Evolutionary conservation across 1,140 invertebrate genomes (phyloP), one percentile per base, ranked within the genome.

Genomic region (Whitmania pigra): DNA sequence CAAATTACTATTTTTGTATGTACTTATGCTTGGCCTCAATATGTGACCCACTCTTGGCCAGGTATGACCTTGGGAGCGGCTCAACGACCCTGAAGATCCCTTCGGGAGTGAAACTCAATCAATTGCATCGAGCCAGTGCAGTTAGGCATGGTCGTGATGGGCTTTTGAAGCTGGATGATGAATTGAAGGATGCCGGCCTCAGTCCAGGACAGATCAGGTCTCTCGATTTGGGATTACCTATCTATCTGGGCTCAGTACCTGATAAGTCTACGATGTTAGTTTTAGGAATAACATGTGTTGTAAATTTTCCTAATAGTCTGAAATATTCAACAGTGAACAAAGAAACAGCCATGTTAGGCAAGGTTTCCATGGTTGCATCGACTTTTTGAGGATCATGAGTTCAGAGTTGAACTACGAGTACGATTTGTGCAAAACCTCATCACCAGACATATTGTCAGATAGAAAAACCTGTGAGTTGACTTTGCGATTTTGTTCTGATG

Each of bases 41-140:
- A 49, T 13, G 15, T 49, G 15, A 49, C 43, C 43, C 43, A 27
- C 20, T 22, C 17, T 4, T 22, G n/a, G 27, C 22, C 75, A 86
- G 89, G 75, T 94, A 91, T 82, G 91, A 94, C 82, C 85, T 93
- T 27, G 92, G 92, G 22, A 90, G 90, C 79, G 92, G 92, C 20
- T 85, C 88, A 2, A 89, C 91, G 53, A 81, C 89, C 22, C 83
- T 94, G 27, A 86, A 85, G 25, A 92, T 90, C 3, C 79, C 87
- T 0, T 87, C 91, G 76, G 87, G 86, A 76, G 85, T 94, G 2
- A 84, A 86, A 11, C 83, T 90, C 76, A 89, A 90, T 67, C 86
- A 87, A 74, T 89, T 87, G 78, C 90, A 94, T 79, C 87, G 86
- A 75, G 87, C 93, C 18, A 87, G 89, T 0, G 90, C 90, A 6